phyloP scores from a whole-genome alignment of 30 jellyfish, hydroid and myxozoan species.

The Catostylus mosaicus region DNA sequence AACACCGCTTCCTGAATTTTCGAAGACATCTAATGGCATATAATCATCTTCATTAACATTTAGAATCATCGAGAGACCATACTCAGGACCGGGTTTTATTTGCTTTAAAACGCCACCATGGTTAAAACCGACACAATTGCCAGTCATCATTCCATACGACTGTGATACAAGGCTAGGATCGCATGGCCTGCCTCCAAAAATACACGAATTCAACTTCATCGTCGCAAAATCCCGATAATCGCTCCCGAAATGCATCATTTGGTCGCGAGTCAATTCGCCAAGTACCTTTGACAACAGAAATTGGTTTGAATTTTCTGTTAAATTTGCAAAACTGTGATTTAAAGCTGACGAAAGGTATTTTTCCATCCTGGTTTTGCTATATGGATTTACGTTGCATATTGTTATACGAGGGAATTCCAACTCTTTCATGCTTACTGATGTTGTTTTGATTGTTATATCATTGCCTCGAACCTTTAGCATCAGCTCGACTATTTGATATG shows the following conservation, averaged over 20 bases:
- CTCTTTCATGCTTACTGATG: background rate
- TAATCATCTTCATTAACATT: conserved; percentile 23
- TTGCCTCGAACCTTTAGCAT: conserved; percentile 7
- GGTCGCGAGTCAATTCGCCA: no score
- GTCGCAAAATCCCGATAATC: no score
- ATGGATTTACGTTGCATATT: no score
- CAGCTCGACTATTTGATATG: background rate
- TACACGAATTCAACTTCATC: background rate
- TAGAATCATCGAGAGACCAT: conserved; percentile 21
- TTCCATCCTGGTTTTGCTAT: no score
- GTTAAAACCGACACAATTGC: no score
- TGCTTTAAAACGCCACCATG: no score
- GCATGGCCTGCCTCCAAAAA: background rate
- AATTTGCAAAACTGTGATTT: no score
- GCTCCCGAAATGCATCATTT: no score
- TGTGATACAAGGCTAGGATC: no score
- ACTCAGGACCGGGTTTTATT: conserved; percentile 15
- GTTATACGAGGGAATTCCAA: conserved; percentile 27
- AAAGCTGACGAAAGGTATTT: no score
- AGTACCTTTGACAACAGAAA: no score
- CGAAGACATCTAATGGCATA: background rate
- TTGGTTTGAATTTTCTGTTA: no score
- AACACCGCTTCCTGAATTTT: background rate
- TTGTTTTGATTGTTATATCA: background rate
- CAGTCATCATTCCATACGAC: background rate